Evolutionary conservation across 1,140 invertebrate genomes (phyloP).

Genomic region (Cryptotermes secundus): DNA sequence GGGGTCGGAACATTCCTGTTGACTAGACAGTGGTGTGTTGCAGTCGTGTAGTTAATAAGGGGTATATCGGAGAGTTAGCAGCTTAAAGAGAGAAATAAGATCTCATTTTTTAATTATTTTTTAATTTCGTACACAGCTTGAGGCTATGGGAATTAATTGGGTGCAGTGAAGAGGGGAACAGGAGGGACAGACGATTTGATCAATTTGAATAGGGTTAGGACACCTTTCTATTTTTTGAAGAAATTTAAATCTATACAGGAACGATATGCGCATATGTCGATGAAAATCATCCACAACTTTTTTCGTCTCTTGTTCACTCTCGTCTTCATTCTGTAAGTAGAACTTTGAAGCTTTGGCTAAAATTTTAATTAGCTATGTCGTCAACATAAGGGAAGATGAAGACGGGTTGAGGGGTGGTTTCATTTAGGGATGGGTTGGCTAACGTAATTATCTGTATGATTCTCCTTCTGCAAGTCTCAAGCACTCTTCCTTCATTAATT

Average conservation of each 20-base stretch:
- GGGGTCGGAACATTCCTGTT: too few species aligned
- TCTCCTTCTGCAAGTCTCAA: too few species aligned
- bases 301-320: too few species aligned
- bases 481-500: constrained; percentile 3
- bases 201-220: not conserved
- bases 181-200: not conserved
- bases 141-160: not conserved
- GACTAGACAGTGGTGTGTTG: not conserved
- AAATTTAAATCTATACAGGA: too few species aligned
- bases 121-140: not conserved
- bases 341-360: not conserved
- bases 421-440: too few species aligned
- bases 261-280: not conserved
- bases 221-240: not conserved
- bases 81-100: not conserved
- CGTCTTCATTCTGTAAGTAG: not conserved
- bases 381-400: not conserved
- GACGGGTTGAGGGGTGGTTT: not conserved
- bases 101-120: not conserved
- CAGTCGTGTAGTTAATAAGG: not conserved
- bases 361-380: constrained; percentile 5
- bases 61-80: not conserved
- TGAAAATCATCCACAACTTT: not conserved
- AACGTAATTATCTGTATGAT: not conserved
- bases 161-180: not conserved